phyloP scores from a whole-genome alignment of 2,797 vertebrate genomes.

The Gadopsis bispinosus region DNA sequence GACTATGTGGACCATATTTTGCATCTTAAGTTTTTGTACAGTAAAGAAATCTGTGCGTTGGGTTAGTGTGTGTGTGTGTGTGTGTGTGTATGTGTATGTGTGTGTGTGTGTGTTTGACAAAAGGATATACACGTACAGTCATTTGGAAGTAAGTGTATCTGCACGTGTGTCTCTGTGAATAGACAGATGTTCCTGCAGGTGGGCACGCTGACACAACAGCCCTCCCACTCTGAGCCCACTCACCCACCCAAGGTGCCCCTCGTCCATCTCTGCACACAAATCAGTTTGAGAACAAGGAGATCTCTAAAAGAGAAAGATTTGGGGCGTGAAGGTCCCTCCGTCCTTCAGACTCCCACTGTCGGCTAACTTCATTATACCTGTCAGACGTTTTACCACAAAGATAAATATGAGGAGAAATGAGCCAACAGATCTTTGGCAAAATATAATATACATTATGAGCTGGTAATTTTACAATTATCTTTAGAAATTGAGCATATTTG shows the following conservation, averaged over 20 bases:
- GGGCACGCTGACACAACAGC: constrained; percentile 80
- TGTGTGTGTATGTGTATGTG: neutral
- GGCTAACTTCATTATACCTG: constrained; percentile 56
- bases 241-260: constrained; percentile 79
- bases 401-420: constrained; percentile 40
- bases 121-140: constrained; percentile 14
- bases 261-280: constrained; percentile 72
- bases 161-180: constrained; percentile 44
- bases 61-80: neutral
- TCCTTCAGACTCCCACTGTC: constrained; percentile 70
- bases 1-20: neutral
- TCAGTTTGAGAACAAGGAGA: constrained; percentile 68
- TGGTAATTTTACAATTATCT: neutral
- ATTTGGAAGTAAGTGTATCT: constrained; percentile 36
- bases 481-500: neutral
- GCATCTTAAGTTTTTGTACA: neutral
- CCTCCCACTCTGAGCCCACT: constrained; percentile 61
- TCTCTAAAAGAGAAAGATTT: constrained; percentile 51
- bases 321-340: constrained; percentile 66
- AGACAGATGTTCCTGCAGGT: constrained; percentile 86
- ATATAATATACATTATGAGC: neutral
- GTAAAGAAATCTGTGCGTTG: neutral
- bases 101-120: neutral
- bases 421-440: constrained; percentile 21
- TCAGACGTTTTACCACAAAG: constrained; percentile 40